Base-by-base conservation (phyloP, 2,888 invertebrate species). In the Bellardia pandia region DNA sequence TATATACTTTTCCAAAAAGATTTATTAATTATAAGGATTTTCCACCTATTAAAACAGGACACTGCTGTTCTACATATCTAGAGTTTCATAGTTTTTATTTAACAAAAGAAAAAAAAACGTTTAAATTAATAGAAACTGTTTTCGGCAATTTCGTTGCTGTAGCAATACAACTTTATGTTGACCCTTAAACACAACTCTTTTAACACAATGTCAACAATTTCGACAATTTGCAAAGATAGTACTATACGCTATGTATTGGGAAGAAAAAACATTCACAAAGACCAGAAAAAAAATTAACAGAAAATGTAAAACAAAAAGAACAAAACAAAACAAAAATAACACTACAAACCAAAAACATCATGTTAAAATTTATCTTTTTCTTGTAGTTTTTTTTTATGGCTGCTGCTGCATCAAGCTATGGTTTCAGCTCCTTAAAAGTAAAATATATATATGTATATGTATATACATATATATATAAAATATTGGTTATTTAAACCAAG, bases 171-270 rank as follows among this genome's bases (percentile, higher is more conserved):
- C 30, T 79, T 76, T 75, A 76, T 83, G 51, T 58, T 83, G 83
- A 76, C 83, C 79, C 79, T 85, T 80, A 69, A 79, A 85, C 53
- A 48, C 72, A 78, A 51, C 45, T 56, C 72, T 68, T 78, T 82
- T 78, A 86, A 86, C 62, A 86, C 75, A 69, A 75, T 86, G 86
- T 83, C 86, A 86, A 83, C 79, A 53, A 58, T 76, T 86, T 86
- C 64, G 42, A 71, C 78, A 86, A 79, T 77, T 85, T 81, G 66
- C 80, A 80, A 76, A 79, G 45, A 68, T 77, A 60, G 45, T 58
- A 40, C 37, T 37, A 37, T n/a, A 45, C 45, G 56, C 51, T 14
- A n/a, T 23, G n/a, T 69, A 76, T 42, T 56, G 11, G 45, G 3
- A 23, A 37, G 69, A 48, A 30, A 69, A 72, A 23, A 23, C 23